phyloP scores from a whole-genome alignment of 2,797 vertebrate species.

The Crocodylus rhombifer region DNA sequence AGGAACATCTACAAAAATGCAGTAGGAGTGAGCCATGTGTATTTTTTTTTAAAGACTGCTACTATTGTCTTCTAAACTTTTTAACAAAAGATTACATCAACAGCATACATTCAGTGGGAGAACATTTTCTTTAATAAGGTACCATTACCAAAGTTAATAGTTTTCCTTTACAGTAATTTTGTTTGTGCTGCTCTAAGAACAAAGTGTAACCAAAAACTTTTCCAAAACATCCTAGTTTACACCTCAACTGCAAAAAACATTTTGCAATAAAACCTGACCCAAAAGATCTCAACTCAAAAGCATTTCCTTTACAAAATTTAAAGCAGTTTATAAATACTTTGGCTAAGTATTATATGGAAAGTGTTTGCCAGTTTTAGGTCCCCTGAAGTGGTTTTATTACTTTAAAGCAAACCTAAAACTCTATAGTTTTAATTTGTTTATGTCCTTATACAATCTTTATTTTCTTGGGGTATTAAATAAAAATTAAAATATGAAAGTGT shows the following conservation, averaged over 20 bases:
- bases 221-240: conserved; percentile 61
- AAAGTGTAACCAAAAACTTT: conserved; percentile 56
- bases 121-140: neutral
- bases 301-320: neutral
- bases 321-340: conserved; percentile 15
- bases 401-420: neutral
- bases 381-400: neutral
- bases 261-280: neutral
- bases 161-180: conserved; percentile 46
- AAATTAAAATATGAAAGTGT: neutral
- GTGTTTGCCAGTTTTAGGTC: neutral
- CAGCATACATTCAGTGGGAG: conserved; percentile 11
- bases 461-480: neutral
- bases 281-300: conserved; percentile 2
- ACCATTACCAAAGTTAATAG: conserved; percentile 48
- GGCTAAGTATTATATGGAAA: neutral
- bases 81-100: neutral
- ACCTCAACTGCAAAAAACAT: conserved; percentile 36
- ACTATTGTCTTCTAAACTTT: neutral
- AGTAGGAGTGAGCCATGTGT: neutral
- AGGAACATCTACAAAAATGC: neutral
- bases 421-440: neutral
- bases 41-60: neutral
- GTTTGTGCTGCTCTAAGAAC: conserved; percentile 5
- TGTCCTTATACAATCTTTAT: neutral